A percentile compares a stretch with the other conserved stretches of the same genome.
Conservation (phyloP, 2,888 invertebrate genomes). For the Euzetes globulus region DNA sequence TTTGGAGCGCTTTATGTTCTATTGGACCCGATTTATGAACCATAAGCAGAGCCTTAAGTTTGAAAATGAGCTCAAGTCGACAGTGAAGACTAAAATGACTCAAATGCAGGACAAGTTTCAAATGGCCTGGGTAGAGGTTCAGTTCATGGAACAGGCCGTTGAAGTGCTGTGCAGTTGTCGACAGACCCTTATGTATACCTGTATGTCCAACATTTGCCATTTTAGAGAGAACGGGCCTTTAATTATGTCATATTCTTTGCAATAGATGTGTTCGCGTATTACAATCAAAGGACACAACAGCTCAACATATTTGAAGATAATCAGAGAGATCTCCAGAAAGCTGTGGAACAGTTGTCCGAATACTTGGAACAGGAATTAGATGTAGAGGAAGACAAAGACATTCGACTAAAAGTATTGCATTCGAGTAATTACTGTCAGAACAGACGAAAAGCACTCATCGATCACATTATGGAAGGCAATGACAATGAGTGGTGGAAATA, state of each 20-base stretch:
- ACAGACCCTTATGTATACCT: constrained; percentile 97
- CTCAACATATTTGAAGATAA: constrained; percentile 29
- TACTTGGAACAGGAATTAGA: not conserved
- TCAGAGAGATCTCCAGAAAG: constrained; percentile 28
- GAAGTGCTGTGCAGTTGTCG: constrained; percentile 93
- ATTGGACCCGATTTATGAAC: constrained; percentile 98
- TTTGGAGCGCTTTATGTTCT: constrained; percentile 92
- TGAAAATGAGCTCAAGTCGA: constrained; percentile 90
- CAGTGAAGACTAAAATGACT: constrained; percentile 96
- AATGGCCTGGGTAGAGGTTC: constrained; percentile 99
- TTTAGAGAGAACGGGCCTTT: too few species aligned
- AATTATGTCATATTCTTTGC: too few species aligned
- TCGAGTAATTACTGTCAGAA: constrained; percentile 28
- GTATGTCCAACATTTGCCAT: too few species aligned
- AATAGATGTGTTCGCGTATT: constrained; percentile 77
- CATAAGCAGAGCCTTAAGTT: constrained; percentile 97
- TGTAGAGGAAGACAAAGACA: constrained; percentile 46
- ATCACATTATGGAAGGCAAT: constrained; percentile 29
- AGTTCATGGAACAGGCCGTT: constrained; percentile 94
- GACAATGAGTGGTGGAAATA: constrained; percentile 15
- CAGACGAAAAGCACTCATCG: constrained; percentile 25
- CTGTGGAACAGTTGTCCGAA: constrained; percentile 30
- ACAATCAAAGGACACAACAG: constrained; percentile 29
- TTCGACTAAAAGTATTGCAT: not conserved
- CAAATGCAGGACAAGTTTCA: constrained; percentile 95